Evolutionary conservation across 1,140 invertebrate species (phyloP), one percentile per base, ranked within the genome.

Genomic region (Philopotamus ludificatus): DNA sequence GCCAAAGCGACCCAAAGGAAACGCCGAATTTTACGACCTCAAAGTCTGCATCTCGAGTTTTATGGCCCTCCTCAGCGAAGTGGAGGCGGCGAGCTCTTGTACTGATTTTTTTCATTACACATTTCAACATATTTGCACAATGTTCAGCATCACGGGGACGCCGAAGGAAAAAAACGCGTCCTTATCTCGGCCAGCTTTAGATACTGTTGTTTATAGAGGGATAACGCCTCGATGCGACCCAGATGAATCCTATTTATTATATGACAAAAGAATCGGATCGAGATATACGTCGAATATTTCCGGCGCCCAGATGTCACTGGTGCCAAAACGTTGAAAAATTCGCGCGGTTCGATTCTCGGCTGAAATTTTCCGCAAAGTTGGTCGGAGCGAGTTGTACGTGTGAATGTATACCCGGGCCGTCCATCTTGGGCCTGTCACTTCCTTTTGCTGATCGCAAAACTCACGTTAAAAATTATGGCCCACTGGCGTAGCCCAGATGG

Each of bases 371-470:
- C 8, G 9, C 15, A 18, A 18, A 23, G 21, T n/a, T n/a, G n/a
- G n/a, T n/a, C n/a, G n/a, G n/a, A 47, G 9, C 23, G 22, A 18
- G 20, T 49, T 41, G 60, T 62, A 64, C 57, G 63, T 62, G 51
- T 66, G 63, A 45, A 63, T 62, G 64, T 65, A 55, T 65, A 63
- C 60, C 59, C 44, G 41, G 67, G 63, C 67, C 67, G 67, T 69
- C 67, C 67, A 60, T 69, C 67, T 69, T 69, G 62, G 63, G 53
- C 50, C 67, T 69, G 67, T 66, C 67, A 69, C 67, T 69, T 66
- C 67, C 67, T 69, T 69, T 69, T 66, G 67, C 67, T 69, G 67
- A 69, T 69, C 67, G 67, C 67, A 65, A 69, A 69, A 69, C 67
- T 69, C 67, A 69, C 67, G 63, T 63, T 66, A 69, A 69, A 69